Evolutionary conservation across 2,888 invertebrate genomes (phyloP), one percentile per base, ranked within the genome.

Genomic region (Nysson spinosus): DNA sequence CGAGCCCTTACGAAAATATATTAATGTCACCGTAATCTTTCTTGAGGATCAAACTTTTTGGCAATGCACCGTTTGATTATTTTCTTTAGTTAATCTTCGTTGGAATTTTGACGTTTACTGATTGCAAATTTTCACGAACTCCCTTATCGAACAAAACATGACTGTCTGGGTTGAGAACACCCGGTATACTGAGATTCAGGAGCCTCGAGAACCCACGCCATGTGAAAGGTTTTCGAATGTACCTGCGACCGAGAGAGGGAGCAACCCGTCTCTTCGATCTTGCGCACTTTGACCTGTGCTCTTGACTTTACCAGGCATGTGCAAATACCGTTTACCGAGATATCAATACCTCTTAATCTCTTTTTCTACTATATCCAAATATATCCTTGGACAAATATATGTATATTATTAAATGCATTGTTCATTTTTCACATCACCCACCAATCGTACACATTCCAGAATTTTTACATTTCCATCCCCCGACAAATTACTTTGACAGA

Each of bases 171-270:
- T 26, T 35, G 73, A 55, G 60, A 47, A 56, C 69, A 51, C 74
- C 64, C 68, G 43, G 56, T 51, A 58, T 17, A 74, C 73, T 74
- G 71, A 56, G 51, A 49, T 55, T 20, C 49, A 37, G 55, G 19
- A 47, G 43, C 40, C 32, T 34, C 26, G 14, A 19, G 9, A n/a
- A 17, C 37, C 9, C 46, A 40, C 52, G 72, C 58, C 61, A 61
- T 61, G n/a, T 47, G 49, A 46, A 63, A 49, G 35, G 35, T 11
- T 51, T 51, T 42, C 43, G 49, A 19, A 22, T 73, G 66, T 54
- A 73, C 73, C 72, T 70, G 67, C 35, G 12, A 7, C 43, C 56
- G 32, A 44, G 52, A 55, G 74, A 73, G 74, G 67, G 63, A 67
- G 74, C 67, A 46, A 56, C 37, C 35, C 54, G 40, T 42, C 34